Base-by-base conservation (phyloP, 64 coral and sea anemone species). In the Acropora yongei region DNA sequence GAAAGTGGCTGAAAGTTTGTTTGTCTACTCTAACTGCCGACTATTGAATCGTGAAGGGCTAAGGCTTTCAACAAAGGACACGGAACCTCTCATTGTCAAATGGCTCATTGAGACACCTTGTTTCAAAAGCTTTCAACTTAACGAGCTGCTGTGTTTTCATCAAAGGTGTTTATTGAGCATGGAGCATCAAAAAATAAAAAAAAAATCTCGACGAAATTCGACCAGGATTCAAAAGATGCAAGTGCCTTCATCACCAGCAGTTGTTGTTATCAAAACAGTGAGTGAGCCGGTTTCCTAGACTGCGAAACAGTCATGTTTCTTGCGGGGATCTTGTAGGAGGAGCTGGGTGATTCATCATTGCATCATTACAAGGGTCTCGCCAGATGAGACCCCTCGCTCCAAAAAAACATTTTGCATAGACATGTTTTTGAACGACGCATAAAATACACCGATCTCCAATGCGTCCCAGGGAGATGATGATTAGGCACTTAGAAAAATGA, bases 21-120 rank as follows among this genome's bases (percentile, higher is more conserved):
- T 85, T 69, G 63, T 85, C 44, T 19, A 18, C 61, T 13, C 51
- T 60, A 81, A 81, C 61, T 81, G 40, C 11, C 79, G 79, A 3
- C 61, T 85, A 72, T 71, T 48, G 61, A 72, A 85, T 61, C 40
- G 5, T 83, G 57, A 83, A 66, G 43, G 60, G 10, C 60, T 63
- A 63, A 63, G 16, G 11, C 16, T 10, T 12, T 13, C 2, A 63
- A 63, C 16, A 63, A 2, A 63, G 60, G 13, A 14, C 60, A 2
- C 11, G 10, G 10, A 55, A 55, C 30, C 10, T 55, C 51, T 55
- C 5, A 55, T 55, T 55, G 5, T 55, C 16, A 3, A 12, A 63
- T 10, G 8, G 16, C 60, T 13, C 13, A 63, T 63, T 63, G 60
- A 13, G 11, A 63, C 14, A 13, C 16, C 10, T 14, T 2, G 51